Base-by-base conservation (phyloP, 2,888 invertebrate species). In the Lathronympha strigana region DNA sequence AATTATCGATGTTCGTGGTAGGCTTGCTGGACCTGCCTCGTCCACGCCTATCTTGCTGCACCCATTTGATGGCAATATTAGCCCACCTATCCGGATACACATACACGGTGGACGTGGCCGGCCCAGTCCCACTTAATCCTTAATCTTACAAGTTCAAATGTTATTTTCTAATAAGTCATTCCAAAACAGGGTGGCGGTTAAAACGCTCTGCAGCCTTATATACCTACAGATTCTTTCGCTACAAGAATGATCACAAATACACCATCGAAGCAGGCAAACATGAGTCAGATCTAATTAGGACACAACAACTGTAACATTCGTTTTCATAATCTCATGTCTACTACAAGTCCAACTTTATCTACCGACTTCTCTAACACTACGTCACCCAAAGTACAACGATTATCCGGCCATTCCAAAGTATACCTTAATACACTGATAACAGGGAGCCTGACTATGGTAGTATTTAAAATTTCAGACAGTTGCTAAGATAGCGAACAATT, bases 351-450 rank as follows among this genome's bases (percentile, higher is more conserved):
- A 40, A 40, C 23, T 43, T 43, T 17, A 43, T 43, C 28, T 43
- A 57, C 28, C 19, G 28, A 57, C 43, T 3, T 43, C 19, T 43
- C 17, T 43, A 57, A 28, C 43, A 57, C 54, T 40, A 55, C 43
- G 19, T 40, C 43, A 31, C 19, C 43, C 28, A 19, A 55, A 40
- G n/a, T 31, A 43, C 31, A 57, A 43, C 13, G 25, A 53, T 17
- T 51, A 40, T 25, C 25, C 25, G 25, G 40, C 40, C 25, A 38
- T 55, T 38, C 54, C 4, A 57, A 31, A 43, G 19, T 45, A 40
- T 11, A 11, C 17, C 13, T 13, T 43, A 13, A 13, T 17, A 13
- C 15, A 31, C 28, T 19, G 19, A 57, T n/a, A 57, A 17, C 25
- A 55, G 40, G 25, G 40, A 25, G 21, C 28, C 38, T 9, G 51